Conservation (phyloP, 1,140 invertebrate species). For the Pomacea maculata region DNA sequence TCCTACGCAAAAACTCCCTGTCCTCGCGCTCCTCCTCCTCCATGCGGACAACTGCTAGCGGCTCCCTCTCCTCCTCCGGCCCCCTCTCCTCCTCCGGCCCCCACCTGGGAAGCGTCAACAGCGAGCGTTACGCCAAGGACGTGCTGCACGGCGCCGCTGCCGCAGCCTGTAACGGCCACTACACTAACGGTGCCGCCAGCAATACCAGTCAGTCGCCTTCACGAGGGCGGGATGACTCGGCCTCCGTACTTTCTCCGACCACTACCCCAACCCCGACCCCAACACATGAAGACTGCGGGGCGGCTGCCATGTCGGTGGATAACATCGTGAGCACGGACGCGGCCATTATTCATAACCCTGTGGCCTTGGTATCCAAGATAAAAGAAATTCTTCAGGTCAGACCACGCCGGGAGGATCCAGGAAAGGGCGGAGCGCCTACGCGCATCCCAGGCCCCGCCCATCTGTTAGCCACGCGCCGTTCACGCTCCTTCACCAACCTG, state of each 20-base stretch:
- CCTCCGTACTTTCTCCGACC: conserved; percentile 6
- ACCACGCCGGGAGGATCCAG: conserved; percentile 42
- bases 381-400: conserved; percentile 55
- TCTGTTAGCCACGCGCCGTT: conserved; percentile 35
- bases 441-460: conserved; percentile 54
- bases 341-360: conserved; percentile 32
- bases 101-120: neutral
- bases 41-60: neutral
- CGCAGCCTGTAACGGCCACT: neutral
- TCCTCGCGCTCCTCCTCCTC: conserved; percentile 6
- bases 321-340: conserved; percentile 26
- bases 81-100: neutral
- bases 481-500: conserved; percentile 48
- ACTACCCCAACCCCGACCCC: neutral
- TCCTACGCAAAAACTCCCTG: neutral
- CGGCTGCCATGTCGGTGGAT: conserved; percentile 29
- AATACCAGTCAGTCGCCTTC: neutral
- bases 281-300: neutral
- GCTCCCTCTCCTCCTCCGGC: conserved; percentile 10
- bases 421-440: conserved; percentile 15
- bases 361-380: conserved; percentile 49
- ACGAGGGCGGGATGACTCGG: conserved; percentile 14
- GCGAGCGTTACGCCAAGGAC: conserved; percentile 9
- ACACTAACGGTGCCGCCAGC: conserved; percentile 20
- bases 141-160: conserved; percentile 6